Conservation (phyloP, 2,113 vertebrate species). For the Acanthochromis polyacanthus region DNA sequence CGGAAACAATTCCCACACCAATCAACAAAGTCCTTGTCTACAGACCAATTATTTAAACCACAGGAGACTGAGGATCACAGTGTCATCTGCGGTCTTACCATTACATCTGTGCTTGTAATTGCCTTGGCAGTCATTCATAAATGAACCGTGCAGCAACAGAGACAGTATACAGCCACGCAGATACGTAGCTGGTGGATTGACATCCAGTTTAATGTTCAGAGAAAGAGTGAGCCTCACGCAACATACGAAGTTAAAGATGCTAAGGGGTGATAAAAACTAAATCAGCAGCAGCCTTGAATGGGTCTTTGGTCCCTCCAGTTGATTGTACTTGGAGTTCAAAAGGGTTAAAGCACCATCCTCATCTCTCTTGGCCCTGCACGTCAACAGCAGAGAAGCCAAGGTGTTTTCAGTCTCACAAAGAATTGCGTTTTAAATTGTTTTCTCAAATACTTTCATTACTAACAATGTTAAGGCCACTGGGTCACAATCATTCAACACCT, state of each 20-base stretch:
- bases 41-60: neutral
- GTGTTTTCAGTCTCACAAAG: constrained; percentile 28
- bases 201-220: neutral
- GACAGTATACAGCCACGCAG: neutral
- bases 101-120: constrained; percentile 5
- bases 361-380: neutral
- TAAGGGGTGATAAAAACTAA: constrained; percentile 6
- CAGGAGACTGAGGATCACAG: constrained; percentile 1
- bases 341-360: constrained; percentile 16
- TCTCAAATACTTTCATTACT: constrained; percentile 58
- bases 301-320: neutral
- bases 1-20: constrained; percentile 17
- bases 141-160: neutral
- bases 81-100: constrained; percentile 11
- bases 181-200: constrained; percentile 5
- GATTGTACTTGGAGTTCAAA: constrained; percentile 26
- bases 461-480: constrained; percentile 29
- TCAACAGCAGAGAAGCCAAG: constrained; percentile 14
- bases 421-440: constrained; percentile 53
- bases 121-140: neutral
- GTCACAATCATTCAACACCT: constrained; percentile 45
- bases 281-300: neutral
- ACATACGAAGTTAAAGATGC: neutral
- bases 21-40: constrained; percentile 20
- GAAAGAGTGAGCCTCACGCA: neutral